phyloP scores from a whole-genome alignment of 1,140 invertebrate species.

The Augochlora pura region DNA sequence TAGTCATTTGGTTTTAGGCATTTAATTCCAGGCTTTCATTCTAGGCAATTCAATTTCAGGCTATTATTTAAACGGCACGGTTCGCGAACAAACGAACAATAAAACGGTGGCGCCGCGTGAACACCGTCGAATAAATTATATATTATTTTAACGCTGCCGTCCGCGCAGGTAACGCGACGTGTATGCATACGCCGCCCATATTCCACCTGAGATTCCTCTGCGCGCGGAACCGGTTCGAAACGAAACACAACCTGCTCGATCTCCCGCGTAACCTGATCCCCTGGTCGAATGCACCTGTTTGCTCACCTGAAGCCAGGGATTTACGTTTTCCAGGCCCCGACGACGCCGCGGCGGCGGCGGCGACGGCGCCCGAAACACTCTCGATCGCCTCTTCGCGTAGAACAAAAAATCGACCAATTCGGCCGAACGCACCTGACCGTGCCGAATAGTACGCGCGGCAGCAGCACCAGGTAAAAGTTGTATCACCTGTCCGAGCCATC shows the following conservation, averaged over 20 bases:
- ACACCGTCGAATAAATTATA: too few species aligned
- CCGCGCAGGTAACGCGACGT: too few species aligned
- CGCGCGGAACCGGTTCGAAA: slow-evolving; percentile 58
- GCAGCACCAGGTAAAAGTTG: not conserved
- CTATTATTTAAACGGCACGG: too few species aligned
- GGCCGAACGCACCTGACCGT: not conserved
- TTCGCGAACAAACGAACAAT: too few species aligned
- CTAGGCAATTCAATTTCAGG: too few species aligned
- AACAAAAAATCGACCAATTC: not conserved
- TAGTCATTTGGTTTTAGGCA: too few species aligned
- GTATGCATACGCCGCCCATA: too few species aligned
- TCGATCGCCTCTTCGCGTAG: not conserved
- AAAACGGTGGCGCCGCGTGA: too few species aligned
- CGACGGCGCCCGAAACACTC: not conserved
- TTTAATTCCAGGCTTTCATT: too few species aligned
- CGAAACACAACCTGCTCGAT: slow-evolving; percentile 56
- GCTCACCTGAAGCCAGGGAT: slow-evolving; percentile 72
- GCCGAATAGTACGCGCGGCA: not conserved
- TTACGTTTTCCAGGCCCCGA: slow-evolving; percentile 54
- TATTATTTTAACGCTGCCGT: not conserved
- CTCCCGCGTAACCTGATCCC: slow-evolving; percentile 67
- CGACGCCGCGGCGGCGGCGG: not conserved
- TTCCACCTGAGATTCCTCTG: slow-evolving; percentile 36
- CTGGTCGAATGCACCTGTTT: slow-evolving; percentile 73
- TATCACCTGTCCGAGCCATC: not conserved